phyloP scores from a whole-genome alignment of 2,797 vertebrate genomes.

The Cygnus olor region DNA sequence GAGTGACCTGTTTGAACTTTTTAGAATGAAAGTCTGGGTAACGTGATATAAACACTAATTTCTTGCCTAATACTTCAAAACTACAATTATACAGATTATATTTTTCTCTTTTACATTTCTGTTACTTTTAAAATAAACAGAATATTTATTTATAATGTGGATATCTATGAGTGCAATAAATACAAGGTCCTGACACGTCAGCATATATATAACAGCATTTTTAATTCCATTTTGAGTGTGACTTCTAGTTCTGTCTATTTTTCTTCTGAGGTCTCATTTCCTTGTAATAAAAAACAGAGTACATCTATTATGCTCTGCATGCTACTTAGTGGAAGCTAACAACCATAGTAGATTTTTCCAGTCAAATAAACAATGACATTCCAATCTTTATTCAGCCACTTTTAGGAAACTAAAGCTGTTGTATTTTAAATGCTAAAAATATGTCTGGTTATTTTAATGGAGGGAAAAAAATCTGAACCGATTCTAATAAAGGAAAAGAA shows the following conservation, averaged over 20 bases:
- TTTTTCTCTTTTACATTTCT: neutral
- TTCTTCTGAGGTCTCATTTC: slow-evolving; percentile 29
- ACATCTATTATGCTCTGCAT: neutral
- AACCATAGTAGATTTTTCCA: slow-evolving; percentile 14
- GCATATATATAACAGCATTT: neutral
- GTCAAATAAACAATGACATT: neutral
- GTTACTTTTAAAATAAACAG: neutral
- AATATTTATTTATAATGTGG: neutral
- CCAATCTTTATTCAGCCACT: neutral
- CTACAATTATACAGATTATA: neutral
- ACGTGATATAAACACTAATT: neutral
- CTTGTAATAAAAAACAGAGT: neutral
- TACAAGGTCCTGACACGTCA: neutral
- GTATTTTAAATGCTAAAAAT: neutral
- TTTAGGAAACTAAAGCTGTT: neutral
- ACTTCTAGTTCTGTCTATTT: slow-evolving; percentile 28
- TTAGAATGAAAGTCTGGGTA: neutral
- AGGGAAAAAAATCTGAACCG: neutral
- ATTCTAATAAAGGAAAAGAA: neutral
- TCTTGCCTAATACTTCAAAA: neutral
- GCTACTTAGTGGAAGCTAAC: neutral
- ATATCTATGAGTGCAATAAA: neutral
- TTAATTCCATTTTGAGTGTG: slow-evolving; percentile 14
- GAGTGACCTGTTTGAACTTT: neutral
- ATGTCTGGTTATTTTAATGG: neutral